Conservation (phyloP, 2,888 invertebrate species). For the Molanna angustata region DNA sequence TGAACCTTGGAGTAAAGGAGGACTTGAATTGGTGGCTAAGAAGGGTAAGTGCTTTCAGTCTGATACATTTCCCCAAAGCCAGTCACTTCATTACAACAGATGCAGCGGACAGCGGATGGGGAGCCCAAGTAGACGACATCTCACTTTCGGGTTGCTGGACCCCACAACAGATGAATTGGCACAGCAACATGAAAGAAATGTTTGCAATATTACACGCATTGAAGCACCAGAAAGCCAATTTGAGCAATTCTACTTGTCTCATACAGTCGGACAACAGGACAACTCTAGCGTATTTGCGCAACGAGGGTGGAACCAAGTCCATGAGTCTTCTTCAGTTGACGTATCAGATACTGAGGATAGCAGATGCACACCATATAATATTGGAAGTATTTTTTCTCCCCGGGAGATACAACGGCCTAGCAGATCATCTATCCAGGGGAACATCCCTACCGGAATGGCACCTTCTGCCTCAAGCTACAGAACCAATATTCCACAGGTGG, state of each 20-base stretch:
- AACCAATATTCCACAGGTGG: slow-evolving; percentile 15
- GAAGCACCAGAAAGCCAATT: slow-evolving; percentile 3
- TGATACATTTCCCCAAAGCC: not conserved
- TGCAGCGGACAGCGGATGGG: not conserved
- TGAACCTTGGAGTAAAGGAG: not conserved
- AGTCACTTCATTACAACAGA: not conserved
- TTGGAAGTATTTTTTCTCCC: slow-evolving; percentile 15
- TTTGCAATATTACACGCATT: not conserved
- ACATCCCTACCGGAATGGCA: slow-evolving; percentile 15
- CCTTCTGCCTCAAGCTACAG: slow-evolving; percentile 3
- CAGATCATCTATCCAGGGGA: slow-evolving; percentile 15
- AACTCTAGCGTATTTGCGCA: slow-evolving; percentile 32
- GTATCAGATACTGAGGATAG: slow-evolving; percentile 1
- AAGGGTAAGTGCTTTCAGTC: not conserved
- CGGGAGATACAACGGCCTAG: slow-evolving; percentile 21
- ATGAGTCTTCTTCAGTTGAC: not conserved
- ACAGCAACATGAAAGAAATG: slow-evolving; percentile 5
- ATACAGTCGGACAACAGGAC: slow-evolving; percentile 34
- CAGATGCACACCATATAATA: not conserved
- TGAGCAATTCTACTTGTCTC: slow-evolving; percentile 10
- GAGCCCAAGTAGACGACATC: slow-evolving; percentile 3
- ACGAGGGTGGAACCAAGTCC: slow-evolving; percentile 13
- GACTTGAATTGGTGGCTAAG: slow-evolving; percentile 1
- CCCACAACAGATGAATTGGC: slow-evolving; percentile 4
- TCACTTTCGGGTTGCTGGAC: slow-evolving; percentile 7